These are phyloP conservation scores for Ranitomeya imitator DNA, from an alignment of 2,113 vertebrate species.

Conservation along the genomic window DNA sequence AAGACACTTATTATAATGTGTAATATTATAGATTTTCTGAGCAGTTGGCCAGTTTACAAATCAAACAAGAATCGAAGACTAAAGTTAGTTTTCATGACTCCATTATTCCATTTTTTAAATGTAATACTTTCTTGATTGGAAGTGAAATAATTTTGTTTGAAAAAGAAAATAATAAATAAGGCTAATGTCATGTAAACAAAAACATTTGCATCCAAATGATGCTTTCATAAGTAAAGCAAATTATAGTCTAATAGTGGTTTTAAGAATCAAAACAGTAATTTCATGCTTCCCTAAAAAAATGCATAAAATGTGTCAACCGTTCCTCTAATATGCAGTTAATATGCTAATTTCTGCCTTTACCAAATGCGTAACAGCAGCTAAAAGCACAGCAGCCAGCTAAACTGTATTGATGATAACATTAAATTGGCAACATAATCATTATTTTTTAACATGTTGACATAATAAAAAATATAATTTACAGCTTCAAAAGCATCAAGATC, in stretches of 20 bases:
- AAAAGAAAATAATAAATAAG: neutral
- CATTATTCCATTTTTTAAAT: neutral
- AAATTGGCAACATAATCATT: neutral
- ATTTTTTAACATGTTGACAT: neutral
- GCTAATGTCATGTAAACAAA: neutral
- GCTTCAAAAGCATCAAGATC: neutral
- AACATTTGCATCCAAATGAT: neutral
- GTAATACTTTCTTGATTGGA: slow-evolving; percentile 4
- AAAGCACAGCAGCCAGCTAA: neutral
- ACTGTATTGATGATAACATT: neutral
- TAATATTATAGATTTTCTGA: neutral
- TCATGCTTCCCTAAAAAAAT: neutral
- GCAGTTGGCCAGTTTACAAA: neutral
- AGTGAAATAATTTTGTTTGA: neutral
- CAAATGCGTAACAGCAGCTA: neutral
- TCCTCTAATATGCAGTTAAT: neutral
- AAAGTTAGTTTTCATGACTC: neutral
- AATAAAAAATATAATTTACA: slow-evolving; percentile 27
- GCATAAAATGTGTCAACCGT: neutral
- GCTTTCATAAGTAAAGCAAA: neutral
- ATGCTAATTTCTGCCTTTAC: neutral
- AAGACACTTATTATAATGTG: neutral
- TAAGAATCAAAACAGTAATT: neutral
- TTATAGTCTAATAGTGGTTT: neutral
- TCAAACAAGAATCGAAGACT: neutral